Conservation (phyloP, 2,797 vertebrate genomes). For the Melanotaenia pygmaea region DNA sequence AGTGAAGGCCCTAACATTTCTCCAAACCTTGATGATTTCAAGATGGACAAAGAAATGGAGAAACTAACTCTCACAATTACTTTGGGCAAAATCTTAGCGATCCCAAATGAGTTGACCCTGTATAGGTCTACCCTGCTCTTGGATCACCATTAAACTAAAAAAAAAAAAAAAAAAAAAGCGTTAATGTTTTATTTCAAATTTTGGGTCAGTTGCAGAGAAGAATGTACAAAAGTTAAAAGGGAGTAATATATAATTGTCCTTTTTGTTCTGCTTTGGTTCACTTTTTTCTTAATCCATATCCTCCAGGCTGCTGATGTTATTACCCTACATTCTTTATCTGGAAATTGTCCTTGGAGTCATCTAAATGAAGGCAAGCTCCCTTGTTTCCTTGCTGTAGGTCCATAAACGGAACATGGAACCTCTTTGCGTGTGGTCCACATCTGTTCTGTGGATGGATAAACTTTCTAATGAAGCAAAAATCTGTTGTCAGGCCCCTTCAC, state of each 20-base stretch:
- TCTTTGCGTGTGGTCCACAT: conserved; percentile 27
- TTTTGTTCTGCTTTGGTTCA: conserved; percentile 13
- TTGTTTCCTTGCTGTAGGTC: conserved; percentile 25
- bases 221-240: conserved; percentile 11
- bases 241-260: conserved; percentile 16
- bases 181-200: conserved; percentile 1
- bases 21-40: conserved; percentile 49
- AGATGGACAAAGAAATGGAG: conserved; percentile 32
- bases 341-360: conserved; percentile 54
- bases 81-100: background rate
- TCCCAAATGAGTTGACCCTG: background rate
- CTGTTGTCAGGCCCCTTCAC: too few species aligned
- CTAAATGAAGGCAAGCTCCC: conserved; percentile 56
- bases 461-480: background rate
- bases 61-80: background rate
- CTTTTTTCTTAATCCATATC: conserved; percentile 41
- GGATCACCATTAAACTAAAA: background rate
- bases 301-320: conserved; percentile 66
- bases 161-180: background rate
- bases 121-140: background rate
- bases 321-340: conserved; percentile 74
- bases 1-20: conserved; percentile 37
- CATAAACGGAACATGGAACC: conserved; percentile 34
- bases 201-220: conserved; percentile 19
- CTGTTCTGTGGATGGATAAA: background rate